phyloP scores from a whole-genome alignment of 2,797 vertebrate genomes.

The Gephyroberyx darwinii region DNA sequence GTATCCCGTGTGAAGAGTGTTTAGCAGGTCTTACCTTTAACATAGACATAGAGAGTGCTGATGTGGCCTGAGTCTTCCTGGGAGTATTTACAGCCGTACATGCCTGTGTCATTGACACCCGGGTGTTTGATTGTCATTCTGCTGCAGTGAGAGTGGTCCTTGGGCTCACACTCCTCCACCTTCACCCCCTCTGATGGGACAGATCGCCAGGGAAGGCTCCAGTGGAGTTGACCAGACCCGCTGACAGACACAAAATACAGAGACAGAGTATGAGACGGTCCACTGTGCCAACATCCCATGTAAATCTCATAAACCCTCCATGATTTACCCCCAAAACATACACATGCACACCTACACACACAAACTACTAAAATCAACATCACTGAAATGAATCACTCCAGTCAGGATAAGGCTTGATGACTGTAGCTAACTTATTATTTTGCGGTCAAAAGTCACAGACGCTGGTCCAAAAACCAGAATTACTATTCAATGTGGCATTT shows the following conservation, averaged over 20 bases:
- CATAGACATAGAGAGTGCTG: constrained; percentile 83
- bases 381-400: constrained; percentile 3
- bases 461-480: not conserved
- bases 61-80: constrained; percentile 32
- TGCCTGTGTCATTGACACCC: constrained; percentile 81
- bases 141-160: constrained; percentile 75
- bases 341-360: not conserved
- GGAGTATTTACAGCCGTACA: constrained; percentile 80
- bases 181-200: constrained; percentile 66
- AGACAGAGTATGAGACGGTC: constrained; percentile 11
- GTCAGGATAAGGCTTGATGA: constrained; percentile 1
- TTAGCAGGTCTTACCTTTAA: constrained; percentile 83
- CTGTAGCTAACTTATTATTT: not conserved
- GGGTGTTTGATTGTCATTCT: constrained; percentile 77
- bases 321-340: not conserved
- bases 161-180: constrained; percentile 66
- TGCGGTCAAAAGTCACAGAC: not conserved
- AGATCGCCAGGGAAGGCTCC: constrained; percentile 72
- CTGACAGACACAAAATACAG: constrained; percentile 70
- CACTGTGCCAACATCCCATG: not conserved
- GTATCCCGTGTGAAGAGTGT: not conserved
- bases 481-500: not conserved
- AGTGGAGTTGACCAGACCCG: constrained; percentile 78
- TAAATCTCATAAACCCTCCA: not conserved
- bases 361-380: constrained; percentile 1